phyloP scores from a whole-genome alignment of 2,888 invertebrate genomes.

The Eristalinus sepulchralis region DNA sequence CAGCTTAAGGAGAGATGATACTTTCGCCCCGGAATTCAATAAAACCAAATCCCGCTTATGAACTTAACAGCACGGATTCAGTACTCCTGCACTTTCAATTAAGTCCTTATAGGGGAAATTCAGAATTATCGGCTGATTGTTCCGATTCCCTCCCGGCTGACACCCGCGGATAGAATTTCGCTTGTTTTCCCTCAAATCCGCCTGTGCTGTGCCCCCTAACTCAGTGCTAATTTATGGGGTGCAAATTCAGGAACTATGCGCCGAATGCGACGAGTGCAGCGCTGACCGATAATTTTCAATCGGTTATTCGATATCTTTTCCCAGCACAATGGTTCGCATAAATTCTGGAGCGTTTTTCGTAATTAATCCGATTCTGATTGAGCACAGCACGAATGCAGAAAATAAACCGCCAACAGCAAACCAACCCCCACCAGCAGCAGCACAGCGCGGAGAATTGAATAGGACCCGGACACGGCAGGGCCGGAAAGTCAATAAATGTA shows the following conservation, averaged over 20 bases:
- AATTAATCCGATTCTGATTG: conserved; percentile 54
- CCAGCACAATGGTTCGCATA: conserved; percentile 31
- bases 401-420: background rate
- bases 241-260: conserved; percentile 25
- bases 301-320: conserved; percentile 53
- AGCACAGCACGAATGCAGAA: conserved; percentile 20
- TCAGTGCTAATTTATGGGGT: conserved; percentile 35
- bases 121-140: conserved; percentile 13
- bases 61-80: background rate
- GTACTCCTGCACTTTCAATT: conserved; percentile 4
- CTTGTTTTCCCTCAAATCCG: conserved; percentile 5
- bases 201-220: background rate
- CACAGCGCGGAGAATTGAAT: conserved; percentile 11
- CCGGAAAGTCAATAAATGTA: conserved; percentile 50
- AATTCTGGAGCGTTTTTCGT: conserved; percentile 44
- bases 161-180: conserved; percentile 24
- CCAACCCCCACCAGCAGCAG: background rate
- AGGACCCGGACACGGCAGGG: conserved; percentile 3
- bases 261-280: background rate
- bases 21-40: background rate
- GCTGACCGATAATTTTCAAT: conserved; percentile 52
- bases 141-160: background rate
- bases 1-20: background rate
- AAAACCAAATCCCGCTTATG: background rate
- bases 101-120: conserved; percentile 3